phyloP scores from a whole-genome alignment of 2,797 vertebrate genomes.

The Choloepus didactylus region DNA sequence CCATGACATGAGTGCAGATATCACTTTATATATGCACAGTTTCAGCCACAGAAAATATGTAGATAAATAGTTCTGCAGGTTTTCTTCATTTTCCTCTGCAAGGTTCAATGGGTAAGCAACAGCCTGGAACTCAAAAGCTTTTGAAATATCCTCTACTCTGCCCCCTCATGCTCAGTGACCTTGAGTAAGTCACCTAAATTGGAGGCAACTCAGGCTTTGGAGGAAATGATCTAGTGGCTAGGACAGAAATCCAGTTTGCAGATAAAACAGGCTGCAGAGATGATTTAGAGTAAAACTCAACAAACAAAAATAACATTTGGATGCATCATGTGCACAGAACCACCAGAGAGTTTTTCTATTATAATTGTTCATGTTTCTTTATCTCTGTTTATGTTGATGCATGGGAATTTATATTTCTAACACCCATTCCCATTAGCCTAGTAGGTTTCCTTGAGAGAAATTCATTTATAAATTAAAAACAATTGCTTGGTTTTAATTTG shows the following conservation, averaged over 20 bases:
- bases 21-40: conserved; percentile 53
- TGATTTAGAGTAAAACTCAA: not conserved
- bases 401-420: conserved; percentile 33
- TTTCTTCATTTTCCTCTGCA: conserved; percentile 49
- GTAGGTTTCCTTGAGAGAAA: conserved; percentile 24
- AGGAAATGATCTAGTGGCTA: conserved; percentile 34
- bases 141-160: conserved; percentile 55
- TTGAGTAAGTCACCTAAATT: conserved; percentile 61
- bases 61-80: conserved; percentile 62
- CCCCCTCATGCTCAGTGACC: conserved; percentile 33
- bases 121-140: conserved; percentile 60
- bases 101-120: conserved; percentile 60
- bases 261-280: not conserved
- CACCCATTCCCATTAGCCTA: conserved; percentile 5
- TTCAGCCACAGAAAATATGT: conserved; percentile 55
- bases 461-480: conserved; percentile 60
- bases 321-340: not conserved
- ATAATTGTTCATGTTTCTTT: not conserved
- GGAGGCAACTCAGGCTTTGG: conserved; percentile 16
- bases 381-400: conserved; percentile 29
- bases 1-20: not conserved
- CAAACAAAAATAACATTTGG: conserved; percentile 44
- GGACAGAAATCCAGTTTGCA: not conserved
- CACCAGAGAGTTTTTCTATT: conserved; percentile 20
- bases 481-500: conserved; percentile 61